Evolutionary conservation across 2,888 invertebrate species (phyloP), one percentile per base, ranked within the genome.

Genomic region (Pristionchus entomophagus): DNA sequence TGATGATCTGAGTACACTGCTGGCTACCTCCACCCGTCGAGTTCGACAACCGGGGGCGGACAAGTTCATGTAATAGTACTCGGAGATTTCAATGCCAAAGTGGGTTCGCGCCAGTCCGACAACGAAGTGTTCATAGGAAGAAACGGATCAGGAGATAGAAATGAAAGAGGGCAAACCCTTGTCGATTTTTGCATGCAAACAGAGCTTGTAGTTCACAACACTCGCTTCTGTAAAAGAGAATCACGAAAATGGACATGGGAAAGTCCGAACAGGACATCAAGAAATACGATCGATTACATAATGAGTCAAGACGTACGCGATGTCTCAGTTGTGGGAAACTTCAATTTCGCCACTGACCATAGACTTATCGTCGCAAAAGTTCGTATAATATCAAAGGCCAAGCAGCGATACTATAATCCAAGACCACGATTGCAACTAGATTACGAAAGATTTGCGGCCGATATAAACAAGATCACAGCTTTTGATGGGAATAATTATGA

Each of bases 11-110:
- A 26, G 78, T 17, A 19, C 29, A 19, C 49, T 78, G 0, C 4
- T 78, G 0, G 19, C 29, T 1, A 14, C 78, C 51, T 78, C 78
- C 10, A 26, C 41, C 41, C 45, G 78, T 51, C 49, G 78, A 8
- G 78, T 78, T 51, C 78, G 51, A 3, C 78, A 8, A 29, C 78
- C 78, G 49, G 78, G 45, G 78, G 78, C 8, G 78, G 78, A 6
- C 14, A 17, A 10, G 49, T 26, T 17, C 45, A 51, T 19, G 19
- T 78, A 6, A 22, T 78, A 1, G 29, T 78, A 8, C 26, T 32
- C 32, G 78, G 78, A 8, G 78, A 78, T 22, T 51, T 78, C 26
- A 78, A 78, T 17, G 49, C 51, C 32, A 78, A 78, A 17, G 17
- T 78, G 0, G 78, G 78, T 4, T 14, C 29, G 2, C 8, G 78